Percentiles rank a stretch among this genome's conserved stretches.
Conservation (phyloP, 2,113 vertebrate genomes). For the Carollia perspicillata region DNA sequence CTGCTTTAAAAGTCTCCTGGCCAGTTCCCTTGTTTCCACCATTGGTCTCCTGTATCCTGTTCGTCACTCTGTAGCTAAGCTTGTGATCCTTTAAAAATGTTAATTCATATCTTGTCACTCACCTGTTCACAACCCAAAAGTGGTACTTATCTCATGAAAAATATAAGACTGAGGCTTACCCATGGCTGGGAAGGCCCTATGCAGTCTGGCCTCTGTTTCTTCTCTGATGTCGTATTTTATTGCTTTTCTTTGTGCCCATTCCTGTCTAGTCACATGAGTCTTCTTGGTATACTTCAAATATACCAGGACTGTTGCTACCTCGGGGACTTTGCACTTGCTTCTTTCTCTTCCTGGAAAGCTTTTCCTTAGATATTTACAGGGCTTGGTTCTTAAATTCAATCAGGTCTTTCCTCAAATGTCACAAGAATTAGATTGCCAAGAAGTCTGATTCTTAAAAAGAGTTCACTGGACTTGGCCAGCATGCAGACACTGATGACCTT, state of each 20-base stretch:
- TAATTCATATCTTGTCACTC: neutral
- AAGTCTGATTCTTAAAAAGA: neutral
- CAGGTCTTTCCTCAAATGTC: neutral
- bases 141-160: neutral
- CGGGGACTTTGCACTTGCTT: neutral
- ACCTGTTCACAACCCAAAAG: neutral
- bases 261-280: neutral
- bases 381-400: neutral
- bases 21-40: neutral
- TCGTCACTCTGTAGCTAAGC: neutral
- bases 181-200: neutral
- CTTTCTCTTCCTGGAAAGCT: neutral
- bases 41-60: neutral
- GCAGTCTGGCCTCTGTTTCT: neutral
- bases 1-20: neutral
- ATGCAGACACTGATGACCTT: neutral
- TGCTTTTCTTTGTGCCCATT: neutral
- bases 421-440: neutral
- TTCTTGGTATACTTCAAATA: neutral
- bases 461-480: neutral
- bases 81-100: neutral
- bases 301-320: neutral
- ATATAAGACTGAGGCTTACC: neutral
- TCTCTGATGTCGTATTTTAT: neutral
- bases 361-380: neutral